Base-by-base conservation (phyloP, 2,888 invertebrate genomes). In the Cheilosia urbana region DNA sequence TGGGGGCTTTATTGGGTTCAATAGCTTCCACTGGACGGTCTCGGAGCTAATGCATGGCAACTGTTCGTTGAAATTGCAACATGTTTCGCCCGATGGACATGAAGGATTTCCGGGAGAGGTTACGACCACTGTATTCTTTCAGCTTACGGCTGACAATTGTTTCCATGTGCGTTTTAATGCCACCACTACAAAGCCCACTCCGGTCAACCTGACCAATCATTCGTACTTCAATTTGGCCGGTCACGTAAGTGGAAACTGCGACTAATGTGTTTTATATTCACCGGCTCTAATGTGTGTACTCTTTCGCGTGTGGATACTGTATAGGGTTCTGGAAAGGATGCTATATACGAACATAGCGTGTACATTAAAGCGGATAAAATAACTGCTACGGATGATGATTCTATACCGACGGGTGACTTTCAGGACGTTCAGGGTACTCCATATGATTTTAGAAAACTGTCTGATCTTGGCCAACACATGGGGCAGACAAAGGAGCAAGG, bases 191-290 rank as follows among this genome's bases (percentile, higher is more conserved):
- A 96, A 96, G 90, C 94, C 96, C 0, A 98, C 98, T 0, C 95
- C 96, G 15, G 93, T 98, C 82, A 98, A 97, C 91, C 92, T 99
- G 73, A 97, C 97, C 58, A 97, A 96, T 91, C 96, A 98, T 90
- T 95, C 96, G 1, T 98, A 96, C 91, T 98, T 98, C 92, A 99
- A 99, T 93, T 93, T 99, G 49, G 97, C 95, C 62, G 98, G 98
- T n/a, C 97, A 98, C 92, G 90, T 88, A 24, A 88, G 90, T 62
- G 42, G 4, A 37, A 60, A 37, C 17, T 42, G 51, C 34, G 19
- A 21, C 42, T 34, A 21, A 21, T 40, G 55, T 30, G 15, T 27
- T 7, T 15, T 37, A 45, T 57, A 58, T 45, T 62, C 49, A 30
- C 21, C 19, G 30, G 5, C 42, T 72, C n/a, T 42, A 66, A 30